phyloP scores from a whole-genome alignment of 2,888 invertebrate species.

The Lordiphosa andalusiaca region DNA sequence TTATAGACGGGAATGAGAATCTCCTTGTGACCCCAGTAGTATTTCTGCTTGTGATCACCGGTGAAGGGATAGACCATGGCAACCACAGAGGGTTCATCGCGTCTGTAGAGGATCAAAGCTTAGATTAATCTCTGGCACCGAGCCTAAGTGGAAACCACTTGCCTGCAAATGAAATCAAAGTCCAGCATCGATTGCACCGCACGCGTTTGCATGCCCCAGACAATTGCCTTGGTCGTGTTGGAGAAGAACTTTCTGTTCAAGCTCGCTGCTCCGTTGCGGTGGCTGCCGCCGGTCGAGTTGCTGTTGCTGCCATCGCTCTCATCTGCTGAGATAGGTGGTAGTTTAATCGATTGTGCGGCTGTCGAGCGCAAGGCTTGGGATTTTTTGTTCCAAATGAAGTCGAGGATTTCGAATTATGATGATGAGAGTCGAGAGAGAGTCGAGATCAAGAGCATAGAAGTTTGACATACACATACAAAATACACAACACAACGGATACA shows the following conservation, averaged over 20 bases:
- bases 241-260: slow-evolving; percentile 85
- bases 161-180: slow-evolving; percentile 81
- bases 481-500: slow-evolving; percentile 35
- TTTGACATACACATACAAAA: slow-evolving; percentile 27
- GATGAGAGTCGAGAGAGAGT: slow-evolving; percentile 29
- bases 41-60: slow-evolving; percentile 99
- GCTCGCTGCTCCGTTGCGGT: slow-evolving; percentile 61
- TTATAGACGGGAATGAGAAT: slow-evolving; percentile 96
- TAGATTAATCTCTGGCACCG: too few relatives aligned
- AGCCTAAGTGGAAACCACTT: slow-evolving; percentile 21
- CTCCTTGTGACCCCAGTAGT: slow-evolving; percentile 99
- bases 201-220: slow-evolving; percentile 99
- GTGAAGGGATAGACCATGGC: slow-evolving; percentile 99
- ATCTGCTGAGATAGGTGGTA: slow-evolving; percentile 81
- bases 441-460: slow-evolving; percentile 29
- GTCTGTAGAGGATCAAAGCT: slow-evolving; percentile 81
- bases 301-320: slow-evolving; percentile 55
- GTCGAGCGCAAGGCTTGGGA: slow-evolving; percentile 76
- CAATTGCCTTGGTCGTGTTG: slow-evolving; percentile 93
- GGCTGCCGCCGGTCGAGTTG: slow-evolving; percentile 15
- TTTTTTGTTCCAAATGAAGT: slow-evolving; percentile 34
- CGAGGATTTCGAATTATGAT: slow-evolving; percentile 26
- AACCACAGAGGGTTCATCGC: slow-evolving; percentile 93
- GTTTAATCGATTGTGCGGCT: slow-evolving; percentile 80
- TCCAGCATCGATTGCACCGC: slow-evolving; percentile 88